Evolutionary conservation across 1,140 invertebrate genomes (phyloP).

Genomic region (Drosophila repletoides): DNA sequence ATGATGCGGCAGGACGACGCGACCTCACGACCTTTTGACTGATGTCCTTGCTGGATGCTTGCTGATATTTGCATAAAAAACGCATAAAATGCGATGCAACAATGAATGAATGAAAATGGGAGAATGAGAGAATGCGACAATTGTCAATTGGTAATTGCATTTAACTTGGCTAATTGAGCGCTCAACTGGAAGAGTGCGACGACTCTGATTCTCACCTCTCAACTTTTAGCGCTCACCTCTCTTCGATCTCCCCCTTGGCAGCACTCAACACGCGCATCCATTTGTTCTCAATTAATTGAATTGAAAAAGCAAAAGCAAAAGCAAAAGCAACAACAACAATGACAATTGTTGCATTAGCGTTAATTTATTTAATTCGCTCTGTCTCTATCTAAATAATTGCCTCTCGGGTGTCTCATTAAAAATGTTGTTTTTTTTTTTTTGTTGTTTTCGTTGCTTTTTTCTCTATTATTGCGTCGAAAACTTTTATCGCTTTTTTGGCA

Average conservation of each 20-base stretch:
- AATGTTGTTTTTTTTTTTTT: conserved; percentile 34
- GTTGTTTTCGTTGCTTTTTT: conserved; percentile 42
- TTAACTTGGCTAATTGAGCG: conserved; percentile 48
- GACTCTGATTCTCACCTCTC: not conserved
- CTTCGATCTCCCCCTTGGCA: not conserved
- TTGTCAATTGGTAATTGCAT: conserved; percentile 33
- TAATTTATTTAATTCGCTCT: conserved; percentile 33
- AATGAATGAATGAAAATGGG: too few species aligned
- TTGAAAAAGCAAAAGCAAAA: conserved; percentile 23
- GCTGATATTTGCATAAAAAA: conserved; percentile 71
- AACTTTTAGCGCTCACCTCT: not conserved
- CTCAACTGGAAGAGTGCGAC: conserved; percentile 50
- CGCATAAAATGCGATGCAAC: conserved; percentile 54
- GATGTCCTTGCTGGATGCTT: conserved; percentile 12
- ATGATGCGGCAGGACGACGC: conserved; percentile 49
- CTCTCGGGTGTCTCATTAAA: conserved; percentile 47
- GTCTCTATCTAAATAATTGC: conserved; percentile 27
- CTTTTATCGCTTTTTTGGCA: conserved; percentile 60
- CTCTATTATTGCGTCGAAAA: conserved; percentile 57
- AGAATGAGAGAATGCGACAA: conserved; percentile 17
- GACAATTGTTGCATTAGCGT: conserved; percentile 71
- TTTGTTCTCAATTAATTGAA: conserved; percentile 69
- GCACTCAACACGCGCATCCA: conserved; percentile 30
- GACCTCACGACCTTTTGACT: too few species aligned
- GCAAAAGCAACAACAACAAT: conserved; percentile 25